phyloP scores from a whole-genome alignment of 2,797 vertebrate species.

The Neomorphus geoffroyi region DNA sequence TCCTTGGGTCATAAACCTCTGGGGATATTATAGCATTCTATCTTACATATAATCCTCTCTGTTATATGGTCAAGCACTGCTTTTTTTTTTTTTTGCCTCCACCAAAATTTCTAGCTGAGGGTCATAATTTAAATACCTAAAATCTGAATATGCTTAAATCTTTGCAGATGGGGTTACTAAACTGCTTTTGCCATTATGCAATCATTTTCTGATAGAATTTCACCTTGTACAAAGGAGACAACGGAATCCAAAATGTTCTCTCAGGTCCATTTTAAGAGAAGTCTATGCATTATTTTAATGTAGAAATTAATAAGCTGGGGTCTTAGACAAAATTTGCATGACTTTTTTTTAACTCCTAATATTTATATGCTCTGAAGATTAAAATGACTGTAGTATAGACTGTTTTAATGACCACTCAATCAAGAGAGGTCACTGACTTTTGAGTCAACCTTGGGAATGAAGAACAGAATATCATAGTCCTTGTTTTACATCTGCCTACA shows the following conservation, averaged over 20 bases:
- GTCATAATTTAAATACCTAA: neutral
- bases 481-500: constrained; percentile 50
- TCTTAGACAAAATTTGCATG: neutral
- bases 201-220: neutral
- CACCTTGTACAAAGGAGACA: neutral
- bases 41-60: neutral
- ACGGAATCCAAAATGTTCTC: neutral
- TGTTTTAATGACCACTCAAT: constrained; percentile 54
- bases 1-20: neutral
- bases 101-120: neutral
- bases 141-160: neutral
- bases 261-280: neutral
- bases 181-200: neutral
- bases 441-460: constrained; percentile 54
- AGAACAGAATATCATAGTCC: constrained; percentile 7
- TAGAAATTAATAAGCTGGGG: neutral
- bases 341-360: constrained; percentile 13
- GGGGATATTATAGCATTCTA: no score
- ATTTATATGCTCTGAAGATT: constrained; percentile 49
- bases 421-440: constrained; percentile 51
- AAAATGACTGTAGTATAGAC: constrained; percentile 18
- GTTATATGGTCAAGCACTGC: neutral
- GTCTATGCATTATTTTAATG: neutral
- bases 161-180: neutral
- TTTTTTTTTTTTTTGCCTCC: neutral